Evolutionary conservation across 2,888 invertebrate genomes (phyloP).

Genomic region (Schizaphis graminum): DNA sequence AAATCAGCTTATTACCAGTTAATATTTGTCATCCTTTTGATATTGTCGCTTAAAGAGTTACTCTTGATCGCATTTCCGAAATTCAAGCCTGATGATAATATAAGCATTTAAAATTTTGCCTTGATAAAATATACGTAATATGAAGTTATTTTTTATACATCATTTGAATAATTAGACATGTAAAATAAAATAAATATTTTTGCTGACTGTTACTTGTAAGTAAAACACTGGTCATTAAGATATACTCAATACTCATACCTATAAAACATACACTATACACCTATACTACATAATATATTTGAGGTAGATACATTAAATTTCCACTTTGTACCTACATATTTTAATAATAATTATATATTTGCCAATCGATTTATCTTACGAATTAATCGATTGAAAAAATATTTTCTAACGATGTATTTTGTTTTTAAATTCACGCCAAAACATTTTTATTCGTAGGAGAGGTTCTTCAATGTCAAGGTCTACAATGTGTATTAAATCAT

Average conservation of each 20-base stretch:
- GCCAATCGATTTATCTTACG: neutral
- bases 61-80: too few relatives aligned
- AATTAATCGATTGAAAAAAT: neutral
- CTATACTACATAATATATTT: too few relatives aligned
- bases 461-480: slow-evolving; percentile 65
- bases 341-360: slow-evolving; percentile 14
- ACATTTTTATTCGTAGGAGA: slow-evolving; percentile 55
- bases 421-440: slow-evolving; percentile 39
- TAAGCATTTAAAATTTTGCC: too few relatives aligned
- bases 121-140: too few relatives aligned
- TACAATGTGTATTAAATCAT: slow-evolving; percentile 20
- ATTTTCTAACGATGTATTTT: slow-evolving; percentile 36
- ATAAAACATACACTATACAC: too few relatives aligned
- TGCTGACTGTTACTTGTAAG: too few relatives aligned
- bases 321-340: neutral
- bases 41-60: too few relatives aligned
- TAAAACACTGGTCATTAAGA: too few relatives aligned
- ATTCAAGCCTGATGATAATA: too few relatives aligned
- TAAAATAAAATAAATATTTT: neutral
- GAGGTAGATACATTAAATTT: neutral
- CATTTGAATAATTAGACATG: too few relatives aligned
- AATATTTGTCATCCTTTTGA: neutral
- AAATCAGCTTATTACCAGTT: neutral
- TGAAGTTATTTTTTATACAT: too few relatives aligned
- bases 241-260: too few relatives aligned